Evolutionary conservation across 2,888 invertebrate species (phyloP).

Genomic region (Serrognathus titanus): DNA sequence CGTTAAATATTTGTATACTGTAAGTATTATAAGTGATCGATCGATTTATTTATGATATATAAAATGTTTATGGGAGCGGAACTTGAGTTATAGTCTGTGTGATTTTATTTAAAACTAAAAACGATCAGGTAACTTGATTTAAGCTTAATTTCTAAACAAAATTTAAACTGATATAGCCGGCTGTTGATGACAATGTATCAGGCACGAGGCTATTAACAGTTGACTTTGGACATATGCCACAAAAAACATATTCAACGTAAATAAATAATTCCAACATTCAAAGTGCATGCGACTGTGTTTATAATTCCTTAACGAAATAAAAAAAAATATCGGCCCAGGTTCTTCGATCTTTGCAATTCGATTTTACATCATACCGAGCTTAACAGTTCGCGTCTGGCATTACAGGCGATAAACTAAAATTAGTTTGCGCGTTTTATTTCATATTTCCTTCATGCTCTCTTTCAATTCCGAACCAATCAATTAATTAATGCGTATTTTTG

Average conservation of each 20-base stretch:
- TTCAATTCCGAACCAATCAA: too few relatives aligned
- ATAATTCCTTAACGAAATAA: too few relatives aligned
- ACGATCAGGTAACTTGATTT: not conserved
- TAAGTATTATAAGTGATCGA: conserved; percentile 17
- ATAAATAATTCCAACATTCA: too few relatives aligned
- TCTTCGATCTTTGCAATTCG: too few relatives aligned
- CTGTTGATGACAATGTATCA: conserved; percentile 2
- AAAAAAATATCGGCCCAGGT: too few relatives aligned
- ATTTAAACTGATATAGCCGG: not conserved
- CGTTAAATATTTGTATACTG: conserved; percentile 18
- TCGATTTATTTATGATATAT: conserved; percentile 19
- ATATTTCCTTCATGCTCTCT: too few relatives aligned
- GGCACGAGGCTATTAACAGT: not conserved
- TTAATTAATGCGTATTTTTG: not conserved
- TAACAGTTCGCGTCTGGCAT: too few relatives aligned
- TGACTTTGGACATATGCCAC: conserved; percentile 12
- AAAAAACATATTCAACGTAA: conserved; percentile 11
- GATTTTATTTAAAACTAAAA: not conserved
- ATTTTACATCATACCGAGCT: too few relatives aligned
- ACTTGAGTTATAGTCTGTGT: conserved; percentile 1
- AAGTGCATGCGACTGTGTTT: too few relatives aligned
- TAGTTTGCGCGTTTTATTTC: too few relatives aligned
- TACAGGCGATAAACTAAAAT: too few relatives aligned
- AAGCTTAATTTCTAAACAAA: too few relatives aligned
- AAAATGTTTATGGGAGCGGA: conserved; percentile 15